Evolutionary conservation across 1,140 invertebrate genomes (phyloP).

Genomic region (Melitaea cinxia): DNA sequence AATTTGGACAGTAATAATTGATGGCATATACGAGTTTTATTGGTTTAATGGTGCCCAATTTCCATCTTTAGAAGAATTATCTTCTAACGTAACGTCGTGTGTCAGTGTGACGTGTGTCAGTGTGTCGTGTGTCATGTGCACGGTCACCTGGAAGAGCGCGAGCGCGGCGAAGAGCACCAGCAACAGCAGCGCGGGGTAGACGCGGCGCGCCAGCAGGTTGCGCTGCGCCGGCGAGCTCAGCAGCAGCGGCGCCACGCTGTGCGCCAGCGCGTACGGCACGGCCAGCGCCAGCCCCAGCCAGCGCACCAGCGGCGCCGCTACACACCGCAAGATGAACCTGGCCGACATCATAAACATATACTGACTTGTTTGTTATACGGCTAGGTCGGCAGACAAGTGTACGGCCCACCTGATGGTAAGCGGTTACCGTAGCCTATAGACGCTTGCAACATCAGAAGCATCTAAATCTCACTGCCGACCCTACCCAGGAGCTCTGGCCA

Average conservation of each 20-base stretch:
- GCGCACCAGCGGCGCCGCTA: slow-evolving; percentile 95
- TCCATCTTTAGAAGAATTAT: too few species aligned
- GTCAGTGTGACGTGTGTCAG: background rate
- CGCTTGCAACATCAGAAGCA: too few species aligned
- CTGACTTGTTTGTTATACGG: too few species aligned
- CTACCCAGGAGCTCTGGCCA: too few species aligned
- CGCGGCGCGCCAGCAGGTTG: slow-evolving; percentile 91
- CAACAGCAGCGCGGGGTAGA: slow-evolving; percentile 95
- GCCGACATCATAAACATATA: background rate
- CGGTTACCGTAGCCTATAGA: too few species aligned
- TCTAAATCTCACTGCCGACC: too few species aligned
- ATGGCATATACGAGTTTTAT: too few species aligned
- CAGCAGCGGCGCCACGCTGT: slow-evolving; percentile 91
- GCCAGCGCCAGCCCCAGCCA: slow-evolving; percentile 93
- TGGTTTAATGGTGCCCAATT: too few species aligned
- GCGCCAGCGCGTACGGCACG: slow-evolving; percentile 93
- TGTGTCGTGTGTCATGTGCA: background rate
- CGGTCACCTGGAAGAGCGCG: slow-evolving; percentile 86
- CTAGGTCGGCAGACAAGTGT: too few species aligned
- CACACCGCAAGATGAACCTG: slow-evolving; percentile 89
- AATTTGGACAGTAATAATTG: too few species aligned
- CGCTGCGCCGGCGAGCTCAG: slow-evolving; percentile 87
- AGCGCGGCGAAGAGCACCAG: slow-evolving; percentile 86
- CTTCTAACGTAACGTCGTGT: too few species aligned
- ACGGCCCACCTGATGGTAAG: too few species aligned